Evolutionary conservation across 2,113 vertebrate genomes (phyloP).

Genomic region (Brachirus orientalis): DNA sequence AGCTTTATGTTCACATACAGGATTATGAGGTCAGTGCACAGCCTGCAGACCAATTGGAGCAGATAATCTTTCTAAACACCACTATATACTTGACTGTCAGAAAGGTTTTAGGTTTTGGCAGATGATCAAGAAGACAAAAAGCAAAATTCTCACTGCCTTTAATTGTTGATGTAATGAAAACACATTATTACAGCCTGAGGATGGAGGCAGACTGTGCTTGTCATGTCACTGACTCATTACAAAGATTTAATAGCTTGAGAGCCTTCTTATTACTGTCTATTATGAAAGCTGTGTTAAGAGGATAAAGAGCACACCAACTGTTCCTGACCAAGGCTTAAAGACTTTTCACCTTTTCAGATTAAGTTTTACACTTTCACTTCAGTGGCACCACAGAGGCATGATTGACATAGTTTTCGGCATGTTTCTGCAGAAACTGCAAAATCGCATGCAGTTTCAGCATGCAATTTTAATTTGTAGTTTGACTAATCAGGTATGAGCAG

Average conservation of each 20-base stretch:
- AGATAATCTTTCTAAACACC: not conserved
- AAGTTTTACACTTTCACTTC: not conserved
- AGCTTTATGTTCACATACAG: not conserved
- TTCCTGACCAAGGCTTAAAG: too few species aligned
- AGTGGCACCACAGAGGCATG: too few species aligned
- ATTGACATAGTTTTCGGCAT: too few species aligned
- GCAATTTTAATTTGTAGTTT: too few species aligned
- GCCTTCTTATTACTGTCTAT: not conserved
- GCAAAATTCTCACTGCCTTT: too few species aligned
- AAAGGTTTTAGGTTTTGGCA: not conserved
- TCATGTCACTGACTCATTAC: not conserved
- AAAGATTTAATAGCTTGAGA: not conserved
- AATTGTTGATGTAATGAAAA: conserved; percentile 1
- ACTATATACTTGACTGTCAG: not conserved
- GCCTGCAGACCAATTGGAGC: not conserved
- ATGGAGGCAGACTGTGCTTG: not conserved
- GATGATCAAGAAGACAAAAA: not conserved
- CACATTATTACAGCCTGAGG: not conserved
- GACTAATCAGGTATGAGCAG: too few species aligned
- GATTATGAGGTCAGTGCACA: not conserved
- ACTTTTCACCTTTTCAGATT: not conserved
- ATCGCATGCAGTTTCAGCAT: too few species aligned
- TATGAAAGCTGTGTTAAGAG: not conserved
- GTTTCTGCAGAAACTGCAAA: too few species aligned
- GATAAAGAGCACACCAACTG: not conserved